These are phyloP conservation scores for Lutraria lutraria DNA, from an alignment of 2,888 invertebrate species.

Conservation along the genomic window DNA sequence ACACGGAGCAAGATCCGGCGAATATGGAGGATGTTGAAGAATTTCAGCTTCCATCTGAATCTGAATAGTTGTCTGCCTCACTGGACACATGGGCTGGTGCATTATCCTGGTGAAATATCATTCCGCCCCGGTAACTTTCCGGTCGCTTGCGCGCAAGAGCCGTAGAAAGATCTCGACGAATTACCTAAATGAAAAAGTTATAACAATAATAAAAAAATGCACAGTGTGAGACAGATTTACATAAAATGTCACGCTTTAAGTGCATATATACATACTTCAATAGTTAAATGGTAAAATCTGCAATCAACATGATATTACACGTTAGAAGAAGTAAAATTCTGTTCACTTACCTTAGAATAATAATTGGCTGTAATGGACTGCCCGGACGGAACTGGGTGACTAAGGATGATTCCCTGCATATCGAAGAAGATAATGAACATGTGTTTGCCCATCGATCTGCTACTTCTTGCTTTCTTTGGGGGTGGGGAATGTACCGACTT, in stretches of 20 bases:
- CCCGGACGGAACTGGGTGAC: background rate
- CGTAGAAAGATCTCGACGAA: background rate
- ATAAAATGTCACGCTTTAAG: too few relatives aligned
- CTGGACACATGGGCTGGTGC: background rate
- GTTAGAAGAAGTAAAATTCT: too few relatives aligned
- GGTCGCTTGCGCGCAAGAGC: background rate
- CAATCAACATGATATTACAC: too few relatives aligned
- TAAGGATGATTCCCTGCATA: background rate
- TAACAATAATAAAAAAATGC: background rate
- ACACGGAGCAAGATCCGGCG: too few relatives aligned
- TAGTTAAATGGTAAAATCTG: too few relatives aligned
- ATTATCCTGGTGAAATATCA: background rate
- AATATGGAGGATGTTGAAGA: too few relatives aligned
- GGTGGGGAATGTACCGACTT: background rate
- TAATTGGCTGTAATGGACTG: background rate
- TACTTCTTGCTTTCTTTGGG: background rate
- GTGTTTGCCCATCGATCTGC: background rate
- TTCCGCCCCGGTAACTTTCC: background rate
- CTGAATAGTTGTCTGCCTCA: background rate
- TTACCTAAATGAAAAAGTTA: background rate
- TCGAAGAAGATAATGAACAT: background rate
- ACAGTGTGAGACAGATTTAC: background rate
- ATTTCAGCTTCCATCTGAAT: too few relatives aligned
- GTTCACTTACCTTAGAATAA: background rate
- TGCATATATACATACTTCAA: too few relatives aligned